Evolutionary conservation across 92 coral and sea anemone genomes (phyloP).

Genomic region (Montipora capitata): DNA sequence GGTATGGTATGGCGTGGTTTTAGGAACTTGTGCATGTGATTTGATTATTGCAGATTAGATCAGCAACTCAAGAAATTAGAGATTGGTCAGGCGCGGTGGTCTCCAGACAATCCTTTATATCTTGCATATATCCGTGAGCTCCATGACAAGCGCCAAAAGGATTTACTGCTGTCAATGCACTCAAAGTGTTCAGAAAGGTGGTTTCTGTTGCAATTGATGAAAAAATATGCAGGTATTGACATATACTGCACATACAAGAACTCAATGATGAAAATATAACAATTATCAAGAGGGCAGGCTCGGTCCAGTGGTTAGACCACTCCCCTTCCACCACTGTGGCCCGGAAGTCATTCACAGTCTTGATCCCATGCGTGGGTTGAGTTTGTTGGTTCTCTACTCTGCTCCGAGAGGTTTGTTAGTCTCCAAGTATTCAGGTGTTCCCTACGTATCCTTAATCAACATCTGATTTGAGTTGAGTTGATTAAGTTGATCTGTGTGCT

Average conservation of each 20-base stretch:
- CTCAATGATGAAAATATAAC: not conserved
- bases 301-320: not conserved
- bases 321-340: not conserved
- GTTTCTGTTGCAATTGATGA: conserved; percentile 73
- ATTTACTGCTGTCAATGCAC: conserved; percentile 58
- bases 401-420: not conserved
- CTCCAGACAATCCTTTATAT: conserved; percentile 54
- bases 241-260: not conserved
- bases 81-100: conserved; percentile 62
- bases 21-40: not conserved
- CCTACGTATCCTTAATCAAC: not conserved
- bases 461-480: not conserved
- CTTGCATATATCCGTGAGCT: conserved; percentile 44
- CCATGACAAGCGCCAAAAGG: conserved; percentile 51
- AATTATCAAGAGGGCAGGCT: not conserved
- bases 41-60: conserved; percentile 39
- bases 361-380: conserved; percentile 2
- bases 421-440: not conserved
- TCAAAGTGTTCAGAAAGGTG: conserved; percentile 70
- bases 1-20: not conserved
- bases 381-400: not conserved
- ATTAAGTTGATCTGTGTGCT: not conserved
- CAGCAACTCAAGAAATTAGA: conserved; percentile 61
- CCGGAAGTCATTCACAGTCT: not conserved
- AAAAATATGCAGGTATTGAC: conserved; percentile 66